Evolutionary conservation across 2,113 vertebrate genomes (phyloP).

Genomic region (Tenebrosternarchus preto): DNA sequence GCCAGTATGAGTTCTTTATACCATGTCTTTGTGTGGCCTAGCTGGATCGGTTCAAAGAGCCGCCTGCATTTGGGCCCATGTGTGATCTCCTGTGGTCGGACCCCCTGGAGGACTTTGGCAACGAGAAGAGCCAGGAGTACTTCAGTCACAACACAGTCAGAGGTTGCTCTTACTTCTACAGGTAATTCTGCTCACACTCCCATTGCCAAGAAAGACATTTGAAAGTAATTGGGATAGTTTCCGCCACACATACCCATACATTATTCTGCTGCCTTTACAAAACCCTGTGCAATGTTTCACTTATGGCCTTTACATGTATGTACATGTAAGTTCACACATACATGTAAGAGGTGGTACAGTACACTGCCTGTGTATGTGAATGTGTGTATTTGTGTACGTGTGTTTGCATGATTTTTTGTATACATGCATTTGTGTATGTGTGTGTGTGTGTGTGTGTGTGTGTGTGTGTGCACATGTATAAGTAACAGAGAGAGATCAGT

Average conservation of each 20-base stretch:
- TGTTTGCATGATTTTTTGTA: background rate
- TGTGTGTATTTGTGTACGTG: background rate
- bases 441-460: constrained; percentile 24
- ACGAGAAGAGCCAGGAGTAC: constrained; percentile 82
- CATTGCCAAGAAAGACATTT: background rate
- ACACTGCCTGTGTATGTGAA: background rate
- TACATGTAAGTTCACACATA: background rate
- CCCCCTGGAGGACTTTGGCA: constrained; percentile 81
- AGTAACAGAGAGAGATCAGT: constrained; percentile 26
- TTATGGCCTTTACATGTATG: no score
- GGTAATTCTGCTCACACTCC: constrained; percentile 55
- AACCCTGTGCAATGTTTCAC: no score
- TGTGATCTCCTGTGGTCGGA: constrained; percentile 82
- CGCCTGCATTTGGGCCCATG: constrained; percentile 81
- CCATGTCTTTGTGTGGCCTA: constrained; percentile 49
- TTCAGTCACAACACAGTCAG: constrained; percentile 83
- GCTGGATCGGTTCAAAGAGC: constrained; percentile 83
- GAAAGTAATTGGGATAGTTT: background rate
- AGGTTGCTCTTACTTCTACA: constrained; percentile 84
- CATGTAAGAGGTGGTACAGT: no score
- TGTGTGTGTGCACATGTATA: constrained; percentile 8
- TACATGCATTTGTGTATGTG: background rate
- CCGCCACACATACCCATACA: no score
- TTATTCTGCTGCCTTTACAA: background rate
- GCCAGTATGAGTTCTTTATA: constrained; percentile 5